These are phyloP conservation scores for Macropis europaea DNA, from an alignment of 2,888 invertebrate species.

Conservation along the genomic window DNA sequence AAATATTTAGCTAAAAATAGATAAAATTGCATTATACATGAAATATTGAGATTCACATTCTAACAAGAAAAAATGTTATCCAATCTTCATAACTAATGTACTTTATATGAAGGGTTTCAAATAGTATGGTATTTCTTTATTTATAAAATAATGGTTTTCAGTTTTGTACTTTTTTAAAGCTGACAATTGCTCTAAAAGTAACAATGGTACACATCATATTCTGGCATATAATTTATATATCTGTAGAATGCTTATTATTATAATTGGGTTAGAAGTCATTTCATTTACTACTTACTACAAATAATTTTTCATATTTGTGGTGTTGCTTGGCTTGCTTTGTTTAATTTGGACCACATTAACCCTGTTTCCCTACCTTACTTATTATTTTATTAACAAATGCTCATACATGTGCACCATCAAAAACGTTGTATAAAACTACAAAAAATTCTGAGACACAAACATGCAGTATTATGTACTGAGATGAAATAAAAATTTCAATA, in stretches of 20 bases:
- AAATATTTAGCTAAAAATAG: neutral
- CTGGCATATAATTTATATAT: slow-evolving; percentile 53
- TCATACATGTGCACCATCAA: slow-evolving; percentile 72
- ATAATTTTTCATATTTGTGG: slow-evolving; percentile 65
- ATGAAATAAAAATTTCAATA: slow-evolving; percentile 37
- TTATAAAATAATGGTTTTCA: slow-evolving; percentile 2
- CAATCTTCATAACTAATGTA: neutral
- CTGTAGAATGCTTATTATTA: slow-evolving; percentile 64
- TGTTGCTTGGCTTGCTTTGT: slow-evolving; percentile 75
- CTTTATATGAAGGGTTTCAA: neutral
- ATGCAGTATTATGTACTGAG: slow-evolving; percentile 54
- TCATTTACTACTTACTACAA: slow-evolving; percentile 50
- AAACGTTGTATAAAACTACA: slow-evolving; percentile 47
- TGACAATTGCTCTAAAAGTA: neutral
- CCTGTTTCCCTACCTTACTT: slow-evolving; percentile 75
- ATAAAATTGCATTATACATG: neutral
- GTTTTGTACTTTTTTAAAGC: neutral
- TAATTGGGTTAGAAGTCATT: slow-evolving; percentile 51
- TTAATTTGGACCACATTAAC: slow-evolving; percentile 79
- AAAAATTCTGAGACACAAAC: slow-evolving; percentile 46
- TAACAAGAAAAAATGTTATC: neutral
- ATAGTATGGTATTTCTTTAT: neutral
- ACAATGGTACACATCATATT: slow-evolving; percentile 50
- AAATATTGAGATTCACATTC: neutral
- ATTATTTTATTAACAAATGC: slow-evolving; percentile 73